Conservation (phyloP, 2,113 vertebrate species). For the Apus apus region DNA sequence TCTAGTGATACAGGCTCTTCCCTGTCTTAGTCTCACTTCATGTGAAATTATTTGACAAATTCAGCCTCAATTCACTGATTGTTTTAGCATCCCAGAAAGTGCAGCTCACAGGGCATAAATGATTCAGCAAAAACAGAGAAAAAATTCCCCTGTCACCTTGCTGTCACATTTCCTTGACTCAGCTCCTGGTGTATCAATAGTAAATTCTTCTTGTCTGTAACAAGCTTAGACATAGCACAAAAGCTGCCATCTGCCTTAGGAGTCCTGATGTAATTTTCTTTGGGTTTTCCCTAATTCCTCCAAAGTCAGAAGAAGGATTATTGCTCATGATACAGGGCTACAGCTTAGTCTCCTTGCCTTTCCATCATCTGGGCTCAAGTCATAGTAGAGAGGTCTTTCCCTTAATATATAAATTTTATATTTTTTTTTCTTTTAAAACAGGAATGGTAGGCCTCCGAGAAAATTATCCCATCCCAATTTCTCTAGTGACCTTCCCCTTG, state of each 20-base stretch:
- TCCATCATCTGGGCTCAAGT: background rate
- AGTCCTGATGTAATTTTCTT: background rate
- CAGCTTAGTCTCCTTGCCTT: background rate
- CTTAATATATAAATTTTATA: background rate
- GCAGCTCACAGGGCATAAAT: background rate
- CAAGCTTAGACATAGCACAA: slow-evolving; percentile 11
- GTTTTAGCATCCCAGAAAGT: background rate
- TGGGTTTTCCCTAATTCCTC: background rate
- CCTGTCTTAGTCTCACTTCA: background rate
- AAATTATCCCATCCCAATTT: background rate
- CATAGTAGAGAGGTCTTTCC: background rate
- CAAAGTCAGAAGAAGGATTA: background rate
- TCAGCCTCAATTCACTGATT: background rate
- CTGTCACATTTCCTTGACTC: slow-evolving; percentile 19
- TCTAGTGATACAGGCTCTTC: background rate
- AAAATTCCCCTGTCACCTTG: background rate
- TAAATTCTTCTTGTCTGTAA: slow-evolving; percentile 31
- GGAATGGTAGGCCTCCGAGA: background rate
- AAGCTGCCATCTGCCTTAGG: slow-evolving; percentile 8
- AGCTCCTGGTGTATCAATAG: background rate
- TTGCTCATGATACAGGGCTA: background rate
- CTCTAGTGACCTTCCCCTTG: background rate
- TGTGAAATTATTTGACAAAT: background rate
- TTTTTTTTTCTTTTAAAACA: background rate
- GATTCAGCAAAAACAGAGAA: background rate